Percentiles rank a stretch among this genome's conserved stretches.
These are phyloP conservation scores for Ophion slaviceki DNA, from an alignment of 2,888 invertebrate species.

Conservation along the genomic window DNA sequence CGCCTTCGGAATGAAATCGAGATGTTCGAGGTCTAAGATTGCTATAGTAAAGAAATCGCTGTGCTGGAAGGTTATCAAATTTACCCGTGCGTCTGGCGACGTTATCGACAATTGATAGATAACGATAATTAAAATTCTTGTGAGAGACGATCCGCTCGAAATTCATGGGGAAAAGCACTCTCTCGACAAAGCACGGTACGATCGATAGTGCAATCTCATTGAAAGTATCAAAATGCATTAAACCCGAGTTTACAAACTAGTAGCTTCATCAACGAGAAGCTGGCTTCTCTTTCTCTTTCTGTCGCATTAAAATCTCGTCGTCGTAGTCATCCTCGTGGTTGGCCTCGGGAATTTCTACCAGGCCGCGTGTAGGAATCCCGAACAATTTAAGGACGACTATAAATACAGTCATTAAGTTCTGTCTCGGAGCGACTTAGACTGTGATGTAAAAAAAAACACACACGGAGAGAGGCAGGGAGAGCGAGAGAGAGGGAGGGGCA, in stretches of 20 bases:
- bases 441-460: conserved; percentile 13
- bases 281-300: conserved; percentile 13
- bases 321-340: conserved; percentile 26
- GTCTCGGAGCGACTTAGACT: conserved; percentile 44
- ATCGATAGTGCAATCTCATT: conserved; percentile 42
- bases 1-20: too few species aligned
- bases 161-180: background rate
- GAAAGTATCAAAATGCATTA: conserved; percentile 44
- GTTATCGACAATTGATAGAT: conserved; percentile 3
- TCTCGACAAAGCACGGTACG: background rate
- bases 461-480: background rate
- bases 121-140: conserved; percentile 1
- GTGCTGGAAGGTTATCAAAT: background rate
- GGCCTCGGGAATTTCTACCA: conserved; percentile 45
- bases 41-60: too few species aligned
- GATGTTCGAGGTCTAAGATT: too few species aligned
- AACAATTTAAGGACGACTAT: conserved; percentile 65
- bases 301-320: conserved; percentile 48
- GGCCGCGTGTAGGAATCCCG: conserved; percentile 61
- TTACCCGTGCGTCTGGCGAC: background rate
- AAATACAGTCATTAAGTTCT: conserved; percentile 64
- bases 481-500: background rate
- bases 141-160: too few species aligned
- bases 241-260: conserved; percentile 16
- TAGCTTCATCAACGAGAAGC: conserved; percentile 31